These are phyloP conservation scores for Caenorhabditis brenneri DNA, from an alignment of 1,140 invertebrate genomes.

Conservation along the genomic window DNA sequence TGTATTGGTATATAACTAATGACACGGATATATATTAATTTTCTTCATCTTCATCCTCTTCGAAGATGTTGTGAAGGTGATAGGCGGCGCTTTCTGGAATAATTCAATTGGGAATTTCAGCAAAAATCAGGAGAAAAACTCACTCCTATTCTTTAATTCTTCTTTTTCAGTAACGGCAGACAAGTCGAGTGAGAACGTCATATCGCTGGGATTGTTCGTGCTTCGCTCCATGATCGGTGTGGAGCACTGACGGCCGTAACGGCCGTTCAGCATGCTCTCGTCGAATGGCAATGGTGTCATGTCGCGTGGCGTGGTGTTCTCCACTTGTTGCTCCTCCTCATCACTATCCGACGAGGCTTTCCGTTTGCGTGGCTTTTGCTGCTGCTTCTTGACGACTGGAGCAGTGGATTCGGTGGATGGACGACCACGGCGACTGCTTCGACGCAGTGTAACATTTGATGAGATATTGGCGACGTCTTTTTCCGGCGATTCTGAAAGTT, in stretches of 20 bases:
- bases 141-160: not conserved
- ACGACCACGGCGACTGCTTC: not conserved
- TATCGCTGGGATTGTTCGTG: not conserved
- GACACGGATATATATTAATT: not conserved
- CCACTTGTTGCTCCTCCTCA: not conserved
- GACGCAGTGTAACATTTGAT: not conserved
- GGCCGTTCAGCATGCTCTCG: not conserved
- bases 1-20: not conserved
- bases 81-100: not conserved
- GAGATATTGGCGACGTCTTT: not conserved
- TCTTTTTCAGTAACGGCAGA: slow-evolving; percentile 4
- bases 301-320: not conserved
- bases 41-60: slow-evolving; percentile 8
- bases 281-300: not conserved
- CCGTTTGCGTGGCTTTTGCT: not conserved
- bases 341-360: not conserved
- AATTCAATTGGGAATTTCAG: too few relatives aligned
- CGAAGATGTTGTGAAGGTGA: slow-evolving; percentile 4
- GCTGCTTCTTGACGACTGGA: not conserved
- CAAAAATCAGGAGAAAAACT: too few relatives aligned
- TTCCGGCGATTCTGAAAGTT: not conserved
- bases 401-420: not conserved
- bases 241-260: not conserved
- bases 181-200: not conserved
- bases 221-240: not conserved